Evolutionary conservation across 2,113 vertebrate genomes (phyloP).

Genomic region (Heloderma charlesbogerti): DNA sequence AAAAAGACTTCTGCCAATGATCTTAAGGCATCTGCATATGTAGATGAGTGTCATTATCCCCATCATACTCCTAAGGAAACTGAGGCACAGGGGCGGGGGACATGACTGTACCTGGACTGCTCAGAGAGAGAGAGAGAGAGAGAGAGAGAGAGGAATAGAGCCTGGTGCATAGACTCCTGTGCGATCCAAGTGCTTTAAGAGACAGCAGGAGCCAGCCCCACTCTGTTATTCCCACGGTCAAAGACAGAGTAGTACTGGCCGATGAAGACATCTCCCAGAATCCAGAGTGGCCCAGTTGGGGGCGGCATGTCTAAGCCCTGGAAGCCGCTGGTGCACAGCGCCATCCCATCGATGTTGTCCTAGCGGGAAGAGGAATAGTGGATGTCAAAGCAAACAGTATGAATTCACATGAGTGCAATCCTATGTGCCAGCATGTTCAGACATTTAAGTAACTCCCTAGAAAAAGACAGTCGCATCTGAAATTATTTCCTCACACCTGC

Average conservation of each 20-base stretch:
- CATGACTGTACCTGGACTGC: not conserved
- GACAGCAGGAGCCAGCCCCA: constrained; percentile 75
- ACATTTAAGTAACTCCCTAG: not conserved
- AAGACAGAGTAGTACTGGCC: constrained; percentile 81
- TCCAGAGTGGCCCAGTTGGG: constrained; percentile 78
- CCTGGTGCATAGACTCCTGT: rapidly evolving
- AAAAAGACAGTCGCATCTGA: not conserved
- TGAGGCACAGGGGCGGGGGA: rapidly evolving
- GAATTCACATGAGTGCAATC: not conserved
- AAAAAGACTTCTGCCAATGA: not conserved
- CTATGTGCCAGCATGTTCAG: not conserved
- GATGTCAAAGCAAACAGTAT: not conserved
- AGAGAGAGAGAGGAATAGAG: not conserved
- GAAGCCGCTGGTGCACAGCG: constrained; percentile 77
- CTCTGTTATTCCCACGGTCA: constrained; percentile 78
- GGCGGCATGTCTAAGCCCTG: constrained; percentile 73
- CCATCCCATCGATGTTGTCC: constrained; percentile 33
- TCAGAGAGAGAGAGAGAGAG: not conserved
- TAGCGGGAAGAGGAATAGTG: constrained; percentile 19
- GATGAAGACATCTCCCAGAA: constrained; percentile 81
- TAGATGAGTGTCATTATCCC: not conserved
- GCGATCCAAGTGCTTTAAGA: constrained; percentile 40
- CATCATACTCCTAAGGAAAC: not conserved
- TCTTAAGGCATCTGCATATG: not conserved
- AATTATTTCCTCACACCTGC: not conserved